Base-by-base conservation (phyloP, 2,888 invertebrate species). In the Aleiodes leptofemur region DNA sequence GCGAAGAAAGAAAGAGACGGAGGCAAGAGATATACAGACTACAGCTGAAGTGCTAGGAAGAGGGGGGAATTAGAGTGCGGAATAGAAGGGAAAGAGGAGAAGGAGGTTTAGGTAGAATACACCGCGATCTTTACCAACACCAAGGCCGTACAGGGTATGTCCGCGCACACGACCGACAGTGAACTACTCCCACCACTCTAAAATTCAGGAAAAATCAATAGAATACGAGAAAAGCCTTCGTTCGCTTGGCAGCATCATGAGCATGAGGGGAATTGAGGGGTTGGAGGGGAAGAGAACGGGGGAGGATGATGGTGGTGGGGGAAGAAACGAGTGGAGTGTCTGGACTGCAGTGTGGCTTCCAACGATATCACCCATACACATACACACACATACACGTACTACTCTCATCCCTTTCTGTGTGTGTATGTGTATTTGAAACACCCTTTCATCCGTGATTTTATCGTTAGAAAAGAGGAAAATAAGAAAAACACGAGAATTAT, bases 161-260 rank as follows among this genome's bases (percentile, higher is more conserved):
- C 78, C 81, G 81, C 81, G 76, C 81, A 82, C 80, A 80, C 82
- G 81, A 85, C 84, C 82, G 83, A 83, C 85, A 81, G 82, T 75
- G 70, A 75, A 75, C 81, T 82, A 81, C 80, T 84, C 85, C 85
- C 87, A 83, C 85, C 83, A 83, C 80, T 51, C 80, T 88, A 90
- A 90, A 91, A 91, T 91, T 92, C 91, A 90, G 90, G 92, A 92
- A 92, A 92, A 92, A 92, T 92, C 92, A 92, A 92, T 92, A 92
- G 90, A 90, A 91, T 91, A 91, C 91, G 91, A 91, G 88, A 88
- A 88, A 88, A 88, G 86, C 86, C 83, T 85, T 83, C 82, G 83
- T 34, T 55, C 53, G 14, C 29, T 70, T 55, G 69, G 38, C 34
- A 48, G 48, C 64, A 48, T 48, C 38, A 55, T 31, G 14, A 34